These are phyloP conservation scores for Dorcus hopei DNA, from an alignment of 2,888 invertebrate genomes.

Conservation along the genomic window DNA sequence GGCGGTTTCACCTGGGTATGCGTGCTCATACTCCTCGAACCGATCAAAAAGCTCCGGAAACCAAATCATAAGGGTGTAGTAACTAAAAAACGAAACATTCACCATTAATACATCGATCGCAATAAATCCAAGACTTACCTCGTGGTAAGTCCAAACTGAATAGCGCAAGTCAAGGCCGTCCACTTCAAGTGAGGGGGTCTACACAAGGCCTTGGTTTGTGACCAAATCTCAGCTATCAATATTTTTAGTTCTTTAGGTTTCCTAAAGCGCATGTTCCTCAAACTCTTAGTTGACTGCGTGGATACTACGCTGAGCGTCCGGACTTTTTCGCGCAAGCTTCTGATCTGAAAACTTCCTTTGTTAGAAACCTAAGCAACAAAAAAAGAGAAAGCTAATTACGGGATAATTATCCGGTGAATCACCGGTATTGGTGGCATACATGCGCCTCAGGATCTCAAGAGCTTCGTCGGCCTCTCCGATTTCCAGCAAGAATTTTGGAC, in stretches of 20 bases:
- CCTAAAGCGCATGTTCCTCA: constrained; percentile 65
- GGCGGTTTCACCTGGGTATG: constrained; percentile 64
- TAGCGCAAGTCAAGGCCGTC: constrained; percentile 72
- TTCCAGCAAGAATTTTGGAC: constrained; percentile 78
- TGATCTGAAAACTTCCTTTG: constrained; percentile 55
- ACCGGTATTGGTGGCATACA: constrained; percentile 71
- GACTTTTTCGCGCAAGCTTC: constrained; percentile 66
- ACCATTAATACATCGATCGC: background rate
- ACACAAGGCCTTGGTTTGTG: constrained; percentile 71
- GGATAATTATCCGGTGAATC: constrained; percentile 68
- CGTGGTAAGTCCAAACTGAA: constrained; percentile 80
- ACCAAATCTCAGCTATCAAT: constrained; percentile 68
- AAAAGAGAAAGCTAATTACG: constrained; percentile 51
- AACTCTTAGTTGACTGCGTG: constrained; percentile 63
- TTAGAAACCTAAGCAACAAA: background rate
- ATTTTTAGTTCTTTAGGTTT: constrained; percentile 71
- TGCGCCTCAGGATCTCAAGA: constrained; percentile 62
- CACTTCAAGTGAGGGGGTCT: constrained; percentile 71
- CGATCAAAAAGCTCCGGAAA: constrained; percentile 86
- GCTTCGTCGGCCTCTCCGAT: constrained; percentile 77
- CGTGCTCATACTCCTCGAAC: constrained; percentile 70
- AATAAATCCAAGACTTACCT: constrained; percentile 50
- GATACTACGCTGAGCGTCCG: constrained; percentile 63
- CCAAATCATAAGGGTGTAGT: constrained; percentile 90
- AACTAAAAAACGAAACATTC: constrained; percentile 54